Percentiles rank a stretch among this genome's conserved stretches.
phyloP scores from a whole-genome alignment of 2,888 invertebrate genomes.

The Hypolimnas misippus region DNA sequence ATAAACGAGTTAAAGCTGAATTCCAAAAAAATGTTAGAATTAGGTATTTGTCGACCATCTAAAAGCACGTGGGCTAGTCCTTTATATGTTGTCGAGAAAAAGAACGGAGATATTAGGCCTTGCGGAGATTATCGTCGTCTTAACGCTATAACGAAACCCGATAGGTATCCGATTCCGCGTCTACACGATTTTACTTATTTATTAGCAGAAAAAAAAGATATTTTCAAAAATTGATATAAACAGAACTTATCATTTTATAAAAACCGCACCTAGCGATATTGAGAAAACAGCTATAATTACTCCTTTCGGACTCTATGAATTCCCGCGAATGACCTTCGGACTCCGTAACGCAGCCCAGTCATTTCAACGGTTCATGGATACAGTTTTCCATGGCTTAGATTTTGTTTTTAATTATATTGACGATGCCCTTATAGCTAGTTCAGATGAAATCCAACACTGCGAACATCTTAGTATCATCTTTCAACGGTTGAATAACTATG shows the following conservation, averaged over 20 bases:
- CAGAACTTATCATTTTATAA: slow-evolving; percentile 32
- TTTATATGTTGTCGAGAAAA: slow-evolving; percentile 21
- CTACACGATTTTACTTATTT: neutral
- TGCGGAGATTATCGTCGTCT: slow-evolving; percentile 19
- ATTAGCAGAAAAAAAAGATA: slow-evolving; percentile 21
- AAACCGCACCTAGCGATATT: neutral
- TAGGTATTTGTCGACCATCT: slow-evolving; percentile 23
- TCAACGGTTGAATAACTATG: neutral
- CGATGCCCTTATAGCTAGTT: neutral
- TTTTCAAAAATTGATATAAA: slow-evolving; percentile 33
- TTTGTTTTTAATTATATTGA: slow-evolving; percentile 10
- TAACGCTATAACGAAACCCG: neutral
- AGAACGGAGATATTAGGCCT: slow-evolving; percentile 6
- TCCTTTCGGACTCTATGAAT: slow-evolving; percentile 16
- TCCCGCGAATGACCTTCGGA: slow-evolving; percentile 20
- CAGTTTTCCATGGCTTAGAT: slow-evolving; percentile 16
- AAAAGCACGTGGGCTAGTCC: slow-evolving; percentile 24
- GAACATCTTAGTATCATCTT: neutral
- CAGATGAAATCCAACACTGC: neutral
- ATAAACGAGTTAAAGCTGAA: slow-evolving; percentile 12
- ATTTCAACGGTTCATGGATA: slow-evolving; percentile 28
- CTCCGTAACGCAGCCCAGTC: slow-evolving; percentile 14
- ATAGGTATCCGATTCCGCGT: slow-evolving; percentile 7
- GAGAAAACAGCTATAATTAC: slow-evolving; percentile 34
- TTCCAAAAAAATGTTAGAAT: slow-evolving; percentile 20